Base-by-base conservation (phyloP, 2,113 vertebrate genomes). In the Proterorhinus semilunaris region DNA sequence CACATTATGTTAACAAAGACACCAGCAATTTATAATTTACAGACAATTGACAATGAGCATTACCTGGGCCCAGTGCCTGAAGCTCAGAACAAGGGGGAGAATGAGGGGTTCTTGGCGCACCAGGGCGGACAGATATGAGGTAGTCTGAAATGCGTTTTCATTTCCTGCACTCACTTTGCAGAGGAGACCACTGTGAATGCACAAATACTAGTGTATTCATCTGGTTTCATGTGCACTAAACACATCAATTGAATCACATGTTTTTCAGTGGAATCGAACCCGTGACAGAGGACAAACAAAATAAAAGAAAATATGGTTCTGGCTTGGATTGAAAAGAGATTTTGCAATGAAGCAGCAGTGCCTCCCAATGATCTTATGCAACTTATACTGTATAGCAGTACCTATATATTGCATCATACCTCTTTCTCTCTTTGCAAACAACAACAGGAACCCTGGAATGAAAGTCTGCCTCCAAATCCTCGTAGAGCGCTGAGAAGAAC, bases 161-260 rank as follows among this genome's bases (percentile, higher is more conserved):
- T 98, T 98, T 68, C 96, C 96, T 65, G 95, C 95, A 66, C 96
- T 97, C 86, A 98, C 95, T 95, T 94, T 96, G 91, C 96, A 98
- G 80, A 94, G 69, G 82, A 96, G 93, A 80, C 94, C 95, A 87
- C 96, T 98, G 89, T 61, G 7, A 81, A 74, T 76, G 72, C 8
- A 16, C 71, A 78, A 74, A 76, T 36, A 43, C 10, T 13, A 6
- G 42, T 3, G 13, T 10, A 9, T 17, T 16, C 8, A 55, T 10
- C 9, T 21, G 17, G 10, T 55, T 17, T 17, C 27, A 4, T 27
- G 17, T 5, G 27, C 7, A 27, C 10, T 11, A 10, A 10, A 55
- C 53, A 55, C 10, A 11, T 27, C 9, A 55, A 55, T 27, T 3
- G 9, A 3, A 55, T 36, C 10, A 55, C 53, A 55, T 54, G n/a